A percentile compares a stretch with the other conserved stretches of the same genome.
Conservation (phyloP, 2,797 vertebrate species). For the Melanotaenia boesemani region DNA sequence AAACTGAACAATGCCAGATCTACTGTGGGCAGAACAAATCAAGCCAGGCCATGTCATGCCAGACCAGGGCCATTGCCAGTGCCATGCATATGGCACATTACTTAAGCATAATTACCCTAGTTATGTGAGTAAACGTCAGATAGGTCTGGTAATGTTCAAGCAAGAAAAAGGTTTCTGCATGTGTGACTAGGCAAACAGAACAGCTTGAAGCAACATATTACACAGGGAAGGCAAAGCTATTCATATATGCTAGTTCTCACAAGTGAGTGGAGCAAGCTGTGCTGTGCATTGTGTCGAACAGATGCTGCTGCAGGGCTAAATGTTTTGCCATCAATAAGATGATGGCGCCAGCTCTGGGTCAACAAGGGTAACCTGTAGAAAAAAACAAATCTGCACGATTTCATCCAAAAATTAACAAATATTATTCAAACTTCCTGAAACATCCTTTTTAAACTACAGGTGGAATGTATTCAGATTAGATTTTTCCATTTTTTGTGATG, state of each 20-base stretch:
- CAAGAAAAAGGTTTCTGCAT: constrained; percentile 15
- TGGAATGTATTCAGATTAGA: not conserved
- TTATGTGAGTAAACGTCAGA: constrained; percentile 62
- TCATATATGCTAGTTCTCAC: constrained; percentile 23
- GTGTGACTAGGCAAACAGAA: constrained; percentile 17
- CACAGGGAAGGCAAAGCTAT: constrained; percentile 46
- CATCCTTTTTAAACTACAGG: not conserved
- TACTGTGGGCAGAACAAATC: constrained; percentile 31
- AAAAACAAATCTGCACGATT: constrained; percentile 6
- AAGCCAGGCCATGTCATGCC: constrained; percentile 46
- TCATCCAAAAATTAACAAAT: not conserved
- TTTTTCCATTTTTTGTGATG: not conserved
- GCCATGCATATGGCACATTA: constrained; percentile 69
- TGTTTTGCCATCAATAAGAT: constrained; percentile 55
- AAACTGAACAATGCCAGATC: constrained; percentile 22
- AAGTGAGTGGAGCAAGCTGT: constrained; percentile 25
- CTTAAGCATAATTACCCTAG: constrained; percentile 73
- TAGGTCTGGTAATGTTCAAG: constrained; percentile 35
- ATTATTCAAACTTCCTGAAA: not conserved
- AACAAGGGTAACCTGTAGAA: constrained; percentile 39
- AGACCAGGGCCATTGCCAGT: constrained; percentile 64
- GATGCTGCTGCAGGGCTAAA: constrained; percentile 33
- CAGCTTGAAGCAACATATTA: constrained; percentile 37
- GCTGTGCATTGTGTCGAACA: constrained; percentile 33
- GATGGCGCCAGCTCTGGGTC: constrained; percentile 49